A percentile compares a stretch with the other conserved stretches of the same genome.
Conservation (phyloP, 2,888 invertebrate species). For the Ochropleura plecta region DNA sequence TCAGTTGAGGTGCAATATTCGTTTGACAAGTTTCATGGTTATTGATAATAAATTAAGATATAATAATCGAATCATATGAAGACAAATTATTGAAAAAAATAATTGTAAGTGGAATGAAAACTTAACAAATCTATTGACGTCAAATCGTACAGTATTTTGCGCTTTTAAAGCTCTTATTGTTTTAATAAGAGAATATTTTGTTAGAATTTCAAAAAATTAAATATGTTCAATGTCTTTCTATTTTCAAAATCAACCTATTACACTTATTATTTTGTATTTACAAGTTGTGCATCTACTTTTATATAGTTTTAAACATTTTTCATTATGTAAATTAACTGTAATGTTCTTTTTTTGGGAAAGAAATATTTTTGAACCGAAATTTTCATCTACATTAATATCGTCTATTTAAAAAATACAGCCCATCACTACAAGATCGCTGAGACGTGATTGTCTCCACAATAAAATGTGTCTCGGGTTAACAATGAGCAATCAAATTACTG, state of each 20-base stretch:
- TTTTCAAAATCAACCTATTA: background rate
- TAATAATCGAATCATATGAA: background rate
- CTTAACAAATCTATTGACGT: background rate
- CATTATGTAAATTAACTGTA: no score
- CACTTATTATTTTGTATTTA: background rate
- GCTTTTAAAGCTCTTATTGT: background rate
- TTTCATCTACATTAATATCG: conserved; percentile 21
- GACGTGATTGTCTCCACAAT: conserved; percentile 84
- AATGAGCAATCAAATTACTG: conserved; percentile 89
- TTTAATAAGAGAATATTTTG: no score
- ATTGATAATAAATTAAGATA: conserved; percentile 17
- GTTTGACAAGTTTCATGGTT: conserved; percentile 28
- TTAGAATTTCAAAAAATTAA: background rate
- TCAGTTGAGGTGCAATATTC: conserved; percentile 3
- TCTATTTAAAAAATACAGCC: background rate
- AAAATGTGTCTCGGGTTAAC: conserved; percentile 85
- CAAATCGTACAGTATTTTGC: background rate
- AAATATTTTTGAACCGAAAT: no score
- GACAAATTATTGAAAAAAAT: background rate
- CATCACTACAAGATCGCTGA: conserved; percentile 67
- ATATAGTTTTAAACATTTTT: no score
- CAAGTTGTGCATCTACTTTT: background rate
- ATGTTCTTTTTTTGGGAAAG: no score
- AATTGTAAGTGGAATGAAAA: background rate
- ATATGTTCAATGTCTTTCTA: background rate